Evolutionary conservation across 1,140 invertebrate species (phyloP).

Genomic region (Micrasema minimum): DNA sequence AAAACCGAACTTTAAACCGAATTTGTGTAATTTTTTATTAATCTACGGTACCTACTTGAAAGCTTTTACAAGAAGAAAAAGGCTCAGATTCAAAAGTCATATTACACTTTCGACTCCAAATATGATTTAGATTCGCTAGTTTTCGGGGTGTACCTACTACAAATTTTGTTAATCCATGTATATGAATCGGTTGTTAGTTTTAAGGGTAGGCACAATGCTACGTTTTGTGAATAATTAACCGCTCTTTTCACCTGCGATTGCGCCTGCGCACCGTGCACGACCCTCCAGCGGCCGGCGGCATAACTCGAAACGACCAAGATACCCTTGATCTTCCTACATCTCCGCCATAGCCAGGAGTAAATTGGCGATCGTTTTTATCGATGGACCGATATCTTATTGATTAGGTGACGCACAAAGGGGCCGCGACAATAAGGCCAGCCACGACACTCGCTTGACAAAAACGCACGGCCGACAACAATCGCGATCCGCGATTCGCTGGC

Average conservation of each 20-base stretch:
- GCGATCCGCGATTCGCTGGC: conserved; percentile 11
- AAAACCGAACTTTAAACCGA: too few species aligned
- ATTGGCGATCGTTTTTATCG: conserved; percentile 51
- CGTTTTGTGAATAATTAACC: conserved; percentile 42
- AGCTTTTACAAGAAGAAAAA: too few species aligned
- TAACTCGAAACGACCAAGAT: conserved; percentile 35
- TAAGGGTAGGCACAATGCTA: too few species aligned
- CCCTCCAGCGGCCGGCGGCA: conserved; percentile 25
- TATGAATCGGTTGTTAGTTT: too few species aligned
- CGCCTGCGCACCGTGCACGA: conserved; percentile 35
- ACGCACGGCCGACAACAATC: conserved; percentile 40
- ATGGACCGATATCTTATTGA: conserved; percentile 51
- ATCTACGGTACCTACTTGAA: too few species aligned
- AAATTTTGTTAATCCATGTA: too few species aligned
- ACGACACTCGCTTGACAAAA: conserved; percentile 49
- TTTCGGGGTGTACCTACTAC: too few species aligned
- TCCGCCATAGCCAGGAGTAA: conserved; percentile 37
- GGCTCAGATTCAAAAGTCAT: too few species aligned
- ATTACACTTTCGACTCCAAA: too few species aligned
- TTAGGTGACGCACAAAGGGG: conserved; percentile 51
- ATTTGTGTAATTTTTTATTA: too few species aligned
- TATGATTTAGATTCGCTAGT: too few species aligned
- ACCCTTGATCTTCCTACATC: conserved; percentile 41
- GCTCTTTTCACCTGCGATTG: conserved; percentile 39
- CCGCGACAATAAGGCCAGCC: conserved; percentile 41